phyloP scores from a whole-genome alignment of 2,888 invertebrate species.

The Platycnemis pennipes region DNA sequence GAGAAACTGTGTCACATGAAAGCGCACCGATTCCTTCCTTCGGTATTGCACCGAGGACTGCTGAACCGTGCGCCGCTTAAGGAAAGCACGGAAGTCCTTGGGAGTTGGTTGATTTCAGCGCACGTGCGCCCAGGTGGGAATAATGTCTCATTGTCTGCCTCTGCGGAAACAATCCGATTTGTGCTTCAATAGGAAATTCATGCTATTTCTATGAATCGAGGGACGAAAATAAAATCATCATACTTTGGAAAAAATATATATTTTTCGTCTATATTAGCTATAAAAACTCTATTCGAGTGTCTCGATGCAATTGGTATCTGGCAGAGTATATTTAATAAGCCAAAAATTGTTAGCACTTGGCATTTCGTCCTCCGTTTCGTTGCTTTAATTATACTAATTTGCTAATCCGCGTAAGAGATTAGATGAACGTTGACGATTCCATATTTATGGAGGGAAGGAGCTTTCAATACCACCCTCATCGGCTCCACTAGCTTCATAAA shows the following conservation, averaged over 20 bases:
- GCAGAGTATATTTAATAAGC: no score
- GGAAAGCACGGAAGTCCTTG: constrained; percentile 33
- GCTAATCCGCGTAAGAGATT: neutral
- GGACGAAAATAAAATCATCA: neutral
- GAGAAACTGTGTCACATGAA: neutral
- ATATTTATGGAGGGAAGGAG: neutral
- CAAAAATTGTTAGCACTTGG: no score
- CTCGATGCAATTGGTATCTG: no score
- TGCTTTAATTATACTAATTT: neutral
- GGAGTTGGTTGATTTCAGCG: neutral
- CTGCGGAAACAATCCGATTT: neutral
- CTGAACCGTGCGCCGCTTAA: neutral
- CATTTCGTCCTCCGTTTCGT: neutral
- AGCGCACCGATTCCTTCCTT: neutral
- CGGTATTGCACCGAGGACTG: constrained; percentile 19
- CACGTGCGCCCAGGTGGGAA: neutral
- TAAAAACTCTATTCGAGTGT: no score
- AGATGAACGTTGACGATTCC: neutral
- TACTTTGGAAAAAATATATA: neutral
- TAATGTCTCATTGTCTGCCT: neutral
- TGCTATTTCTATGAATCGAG: neutral
- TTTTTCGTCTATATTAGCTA: no score
- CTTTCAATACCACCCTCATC: neutral
- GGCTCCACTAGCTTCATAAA: neutral
- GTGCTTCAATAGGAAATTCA: neutral